Percentiles rank a stretch among this genome's conserved stretches.
These are phyloP conservation scores for Coenonympha arcania DNA, from an alignment of 2,888 invertebrate genomes.

Conservation along the genomic window DNA sequence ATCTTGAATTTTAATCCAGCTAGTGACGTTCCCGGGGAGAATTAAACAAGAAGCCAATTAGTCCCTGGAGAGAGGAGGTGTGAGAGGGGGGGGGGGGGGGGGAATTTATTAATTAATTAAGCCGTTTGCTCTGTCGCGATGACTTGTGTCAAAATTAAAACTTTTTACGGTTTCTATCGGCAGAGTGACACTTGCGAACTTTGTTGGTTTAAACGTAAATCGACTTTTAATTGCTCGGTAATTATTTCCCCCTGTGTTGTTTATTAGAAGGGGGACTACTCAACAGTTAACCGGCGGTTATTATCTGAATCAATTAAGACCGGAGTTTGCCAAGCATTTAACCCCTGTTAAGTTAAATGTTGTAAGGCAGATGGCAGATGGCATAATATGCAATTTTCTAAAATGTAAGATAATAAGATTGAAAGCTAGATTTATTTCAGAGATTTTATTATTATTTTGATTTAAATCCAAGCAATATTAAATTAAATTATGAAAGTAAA, in stretches of 20 bases:
- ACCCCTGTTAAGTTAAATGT: no score
- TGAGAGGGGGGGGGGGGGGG: no score
- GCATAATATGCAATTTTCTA: no score
- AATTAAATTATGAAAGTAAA: neutral
- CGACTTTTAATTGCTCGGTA: neutral
- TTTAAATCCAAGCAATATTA: neutral
- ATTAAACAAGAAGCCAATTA: slow-evolving; percentile 11
- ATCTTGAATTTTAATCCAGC: slow-evolving; percentile 6
- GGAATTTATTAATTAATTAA: slow-evolving; percentile 12
- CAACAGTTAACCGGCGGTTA: no score
- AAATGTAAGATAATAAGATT: no score
- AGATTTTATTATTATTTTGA: no score
- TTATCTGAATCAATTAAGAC: no score
- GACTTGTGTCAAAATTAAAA: neutral
- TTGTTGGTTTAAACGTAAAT: neutral
- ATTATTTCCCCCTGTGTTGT: no score
- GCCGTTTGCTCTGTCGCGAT: neutral
- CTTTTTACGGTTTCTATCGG: neutral
- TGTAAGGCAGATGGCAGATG: no score
- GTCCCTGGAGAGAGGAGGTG: neutral
- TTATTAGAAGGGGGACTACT: no score
- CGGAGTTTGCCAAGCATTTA: no score
- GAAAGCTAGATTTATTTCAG: neutral
- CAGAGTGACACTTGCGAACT: neutral
- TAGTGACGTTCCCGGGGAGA: slow-evolving; percentile 7